Base-by-base conservation (phyloP, 2,113 vertebrate species). In the Thalassoma bifasciatum region DNA sequence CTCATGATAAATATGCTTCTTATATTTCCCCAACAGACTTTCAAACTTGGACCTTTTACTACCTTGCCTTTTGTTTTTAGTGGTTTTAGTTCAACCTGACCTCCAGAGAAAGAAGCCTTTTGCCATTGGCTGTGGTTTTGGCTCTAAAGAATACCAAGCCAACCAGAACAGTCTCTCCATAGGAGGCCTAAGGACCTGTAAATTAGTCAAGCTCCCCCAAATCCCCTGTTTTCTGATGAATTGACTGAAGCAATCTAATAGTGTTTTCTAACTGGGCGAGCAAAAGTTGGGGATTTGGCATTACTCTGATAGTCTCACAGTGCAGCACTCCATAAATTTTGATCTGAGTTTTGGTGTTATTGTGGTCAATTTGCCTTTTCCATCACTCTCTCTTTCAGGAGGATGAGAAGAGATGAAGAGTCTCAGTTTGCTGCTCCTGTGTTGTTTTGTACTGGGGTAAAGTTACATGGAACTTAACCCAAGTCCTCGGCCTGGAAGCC, bases 271-370 rank as follows among this genome's bases (percentile, higher is more conserved):
- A 87, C 85, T 68, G 81, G 83, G 75, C 83, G 84, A 77, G 62
- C 81, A 77, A 86, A 81, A 88, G 77, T 53, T 42, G 66, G 19
- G 19, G 59, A 76, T 81, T 81, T 91, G 72, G 84, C 85, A 75
- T 72, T 44, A 58, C 62, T 56, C 59, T 6, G 72, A 60, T 70
- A 62, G 81, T 84, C 86, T 86, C 44, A 63, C 73, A 86, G 77
- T 72, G 75, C 79, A 79, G 86, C 66, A 78, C 78, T 72, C 77
- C 77, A 83, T 93, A 88, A 91, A 92, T 91, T 89, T 81, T 79
- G 73, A 5, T 7, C 46, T 23, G 47, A 75, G 72, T 84, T 86
- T 89, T 73, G 79, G 71, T 89, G 83, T 91, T 81, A 86, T 76
- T 81, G 82, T 86, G 88, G 83, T 91, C 81, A 49, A 67, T 81